Evolutionary conservation across 2,888 invertebrate species (phyloP).

Genomic region (Pheosia tremula): DNA sequence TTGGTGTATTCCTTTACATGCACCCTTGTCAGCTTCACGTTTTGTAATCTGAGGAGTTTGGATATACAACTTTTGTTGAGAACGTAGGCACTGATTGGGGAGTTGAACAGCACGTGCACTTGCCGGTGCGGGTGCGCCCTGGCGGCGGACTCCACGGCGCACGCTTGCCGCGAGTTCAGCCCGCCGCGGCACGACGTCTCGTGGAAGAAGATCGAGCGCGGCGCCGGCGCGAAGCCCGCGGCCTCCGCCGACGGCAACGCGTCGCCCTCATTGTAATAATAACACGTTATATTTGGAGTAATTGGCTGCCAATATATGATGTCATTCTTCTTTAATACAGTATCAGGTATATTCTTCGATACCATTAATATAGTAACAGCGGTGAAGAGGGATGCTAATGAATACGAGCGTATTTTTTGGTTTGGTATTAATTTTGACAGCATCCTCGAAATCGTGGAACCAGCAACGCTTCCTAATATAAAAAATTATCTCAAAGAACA

Average conservation of each 20-base stretch:
- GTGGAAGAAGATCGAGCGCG: constrained; percentile 84
- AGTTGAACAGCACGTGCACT: constrained; percentile 15
- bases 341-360: neutral
- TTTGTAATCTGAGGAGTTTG: constrained; percentile 2
- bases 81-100: constrained; percentile 8
- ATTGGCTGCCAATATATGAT: neutral
- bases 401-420: neutral
- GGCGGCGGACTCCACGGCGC: constrained; percentile 64
- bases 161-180: constrained; percentile 51
- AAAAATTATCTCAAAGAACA: neutral
- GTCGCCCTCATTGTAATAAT: neutral
- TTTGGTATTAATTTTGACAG: neutral
- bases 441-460: neutral
- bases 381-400: neutral
- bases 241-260: neutral
- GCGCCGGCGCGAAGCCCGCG: neutral
- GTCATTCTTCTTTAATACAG: neutral
- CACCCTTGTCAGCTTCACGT: constrained; percentile 6
- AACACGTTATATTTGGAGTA: neutral
- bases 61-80: constrained; percentile 4
- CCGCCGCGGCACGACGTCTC: constrained; percentile 82
- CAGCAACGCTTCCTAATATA: neutral
- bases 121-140: constrained; percentile 14
- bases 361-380: neutral
- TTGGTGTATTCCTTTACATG: constrained; percentile 6